Conservation (phyloP, 2,888 invertebrate species). For the Caenorhabditis wallacei region DNA sequence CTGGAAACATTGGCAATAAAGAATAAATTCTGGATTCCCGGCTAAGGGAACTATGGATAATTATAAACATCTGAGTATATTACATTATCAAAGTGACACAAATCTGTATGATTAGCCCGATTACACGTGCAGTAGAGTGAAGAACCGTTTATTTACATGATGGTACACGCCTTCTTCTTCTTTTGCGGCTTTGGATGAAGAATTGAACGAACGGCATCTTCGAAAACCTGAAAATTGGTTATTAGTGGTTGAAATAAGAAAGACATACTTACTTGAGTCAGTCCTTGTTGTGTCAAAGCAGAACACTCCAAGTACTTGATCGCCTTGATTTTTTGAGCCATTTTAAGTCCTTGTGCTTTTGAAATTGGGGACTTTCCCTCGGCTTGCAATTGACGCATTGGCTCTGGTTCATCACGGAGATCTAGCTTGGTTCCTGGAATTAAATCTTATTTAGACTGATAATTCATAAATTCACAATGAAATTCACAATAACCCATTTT, state of each 20-base stretch:
- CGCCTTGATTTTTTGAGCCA: slow-evolving; percentile 93
- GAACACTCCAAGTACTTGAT: slow-evolving; percentile 99
- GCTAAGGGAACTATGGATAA: neutral
- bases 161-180: slow-evolving; percentile 84
- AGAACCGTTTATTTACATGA: slow-evolving; percentile 72
- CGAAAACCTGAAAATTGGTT: slow-evolving; percentile 90
- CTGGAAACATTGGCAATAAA: slow-evolving; percentile 22
- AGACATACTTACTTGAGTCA: slow-evolving; percentile 91
- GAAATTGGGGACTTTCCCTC: slow-evolving; percentile 90
- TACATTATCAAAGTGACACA: slow-evolving; percentile 48
- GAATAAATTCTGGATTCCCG: neutral
- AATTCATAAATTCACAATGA: no score
- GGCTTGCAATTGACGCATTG: slow-evolving; percentile 48
- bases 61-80: slow-evolving; percentile 24
- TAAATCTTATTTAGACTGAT: neutral
- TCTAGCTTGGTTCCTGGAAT: slow-evolving; percentile 95
- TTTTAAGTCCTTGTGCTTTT: slow-evolving; percentile 98
- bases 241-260: neutral
- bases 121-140: slow-evolving; percentile 23
- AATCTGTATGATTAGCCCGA: slow-evolving; percentile 12
- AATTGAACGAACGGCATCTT: slow-evolving; percentile 98
- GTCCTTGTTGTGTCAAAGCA: slow-evolving; percentile 96
- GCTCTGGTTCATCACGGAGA: slow-evolving; percentile 94
- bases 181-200: slow-evolving; percentile 97
- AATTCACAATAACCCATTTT: no score